Percentiles rank a stretch among this genome's conserved stretches.
Conservation (phyloP, 1,140 invertebrate species). For the Pinna nobilis region DNA sequence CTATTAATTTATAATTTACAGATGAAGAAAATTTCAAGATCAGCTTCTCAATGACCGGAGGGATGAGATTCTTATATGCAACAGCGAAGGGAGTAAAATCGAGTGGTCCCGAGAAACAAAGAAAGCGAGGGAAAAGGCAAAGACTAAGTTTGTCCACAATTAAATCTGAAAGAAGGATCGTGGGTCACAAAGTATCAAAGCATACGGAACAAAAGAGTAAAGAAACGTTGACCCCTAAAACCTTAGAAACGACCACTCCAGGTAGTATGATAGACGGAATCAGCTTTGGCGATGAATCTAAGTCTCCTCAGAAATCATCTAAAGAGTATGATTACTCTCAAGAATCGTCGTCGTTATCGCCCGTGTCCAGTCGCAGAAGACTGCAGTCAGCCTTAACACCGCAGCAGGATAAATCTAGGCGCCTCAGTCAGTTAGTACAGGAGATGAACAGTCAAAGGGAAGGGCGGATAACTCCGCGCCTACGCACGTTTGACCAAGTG, state of each 20-base stretch:
- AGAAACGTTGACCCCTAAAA: no score
- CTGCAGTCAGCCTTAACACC: no score
- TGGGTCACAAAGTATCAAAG: not conserved
- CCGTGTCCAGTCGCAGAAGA: not conserved
- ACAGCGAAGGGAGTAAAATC: not conserved
- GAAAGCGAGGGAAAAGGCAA: not conserved
- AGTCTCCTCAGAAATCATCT: no score
- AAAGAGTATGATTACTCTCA: not conserved
- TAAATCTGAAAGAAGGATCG: not conserved
- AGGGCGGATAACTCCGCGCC: not conserved
- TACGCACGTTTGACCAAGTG: conserved; percentile 14
- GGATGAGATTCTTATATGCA: conserved; percentile 2
- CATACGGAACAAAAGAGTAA: no score
- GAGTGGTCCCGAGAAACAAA: not conserved
- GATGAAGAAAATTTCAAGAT: conserved; percentile 5
- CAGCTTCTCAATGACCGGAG: conserved; percentile 3
- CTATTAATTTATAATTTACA: no score
- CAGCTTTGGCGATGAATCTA: no score
- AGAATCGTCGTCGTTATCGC: not conserved
- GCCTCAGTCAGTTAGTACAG: conserved; percentile 19
- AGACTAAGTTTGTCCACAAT: not conserved
- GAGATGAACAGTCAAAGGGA: conserved; percentile 4
- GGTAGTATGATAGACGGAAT: no score
- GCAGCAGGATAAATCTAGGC: conserved; percentile 5
- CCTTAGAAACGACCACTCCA: no score